phyloP scores from a whole-genome alignment of 2,113 vertebrate species.

The Callopanchax toddi region DNA sequence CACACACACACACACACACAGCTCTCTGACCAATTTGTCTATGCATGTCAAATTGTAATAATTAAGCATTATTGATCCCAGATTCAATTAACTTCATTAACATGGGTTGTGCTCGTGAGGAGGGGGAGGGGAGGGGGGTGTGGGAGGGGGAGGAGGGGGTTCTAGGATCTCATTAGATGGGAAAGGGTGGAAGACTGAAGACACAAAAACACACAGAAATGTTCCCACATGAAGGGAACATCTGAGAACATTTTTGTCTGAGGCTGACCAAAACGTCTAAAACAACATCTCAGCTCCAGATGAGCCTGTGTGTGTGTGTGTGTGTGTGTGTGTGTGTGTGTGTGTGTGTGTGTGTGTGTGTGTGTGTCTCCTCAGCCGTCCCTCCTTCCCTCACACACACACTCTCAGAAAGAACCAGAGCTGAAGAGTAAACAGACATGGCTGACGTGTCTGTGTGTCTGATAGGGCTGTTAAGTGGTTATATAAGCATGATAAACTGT shows the following conservation, averaged over 20 bases:
- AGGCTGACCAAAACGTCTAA: background rate
- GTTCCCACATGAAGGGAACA: background rate
- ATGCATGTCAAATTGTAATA: slow-evolving; percentile 98
- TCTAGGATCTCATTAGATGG: slow-evolving; percentile 57
- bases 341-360: background rate
- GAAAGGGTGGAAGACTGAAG: slow-evolving; percentile 15
- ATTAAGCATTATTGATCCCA: slow-evolving; percentile 99
- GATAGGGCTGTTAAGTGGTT: slow-evolving; percentile 64
- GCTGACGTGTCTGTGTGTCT: slow-evolving; percentile 50
- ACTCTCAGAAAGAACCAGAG: slow-evolving; percentile 17
- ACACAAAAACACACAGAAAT: slow-evolving; percentile 3
- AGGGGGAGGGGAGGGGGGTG: slow-evolving; percentile 45
- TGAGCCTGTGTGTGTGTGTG: no score
- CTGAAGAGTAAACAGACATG: slow-evolving; percentile 61
- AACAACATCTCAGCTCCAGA: background rate
- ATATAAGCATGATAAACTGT: slow-evolving; percentile 65
- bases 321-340: no score
- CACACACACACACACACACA: slow-evolving; percentile 69
- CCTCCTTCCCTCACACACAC: background rate
- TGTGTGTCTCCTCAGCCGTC: background rate
- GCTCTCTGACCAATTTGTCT: slow-evolving; percentile 90
- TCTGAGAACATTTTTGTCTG: slow-evolving; percentile 8
- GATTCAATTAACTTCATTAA: slow-evolving; percentile 99
- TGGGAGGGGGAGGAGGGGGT: slow-evolving; percentile 51
- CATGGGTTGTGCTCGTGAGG: slow-evolving; percentile 83